Base-by-base conservation (phyloP, 2,113 vertebrate genomes). In the Narcine bancroftii region DNA sequence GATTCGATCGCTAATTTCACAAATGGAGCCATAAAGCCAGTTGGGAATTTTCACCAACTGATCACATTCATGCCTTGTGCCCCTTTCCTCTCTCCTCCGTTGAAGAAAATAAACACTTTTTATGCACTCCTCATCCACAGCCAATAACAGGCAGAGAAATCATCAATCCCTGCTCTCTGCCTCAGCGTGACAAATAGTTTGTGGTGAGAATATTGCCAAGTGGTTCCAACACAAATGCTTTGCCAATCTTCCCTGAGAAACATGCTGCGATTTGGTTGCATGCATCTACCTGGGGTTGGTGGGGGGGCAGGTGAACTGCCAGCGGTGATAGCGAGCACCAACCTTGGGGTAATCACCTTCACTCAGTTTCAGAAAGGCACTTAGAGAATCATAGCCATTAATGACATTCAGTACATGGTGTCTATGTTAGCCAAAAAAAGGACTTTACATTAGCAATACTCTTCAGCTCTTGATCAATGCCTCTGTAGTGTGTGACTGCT, bases 11-110 rank as follows among this genome's bases (percentile, higher is more conserved):
- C 39, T 39, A 89, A 89, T 42, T 91, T 42, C 89, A 71, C 85
- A 24, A 36, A 91, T 29, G 39, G 45, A 47, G 60, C 26, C 42
- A 69, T 69, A 42, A 91, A 47, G 66, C 89, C 29, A 42, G 66
- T 29, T 91, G 89, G 89, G 39, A 45, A 47, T 47, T 69, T 91
- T 91, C 81, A 60, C 50, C 81, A 87, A 87, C 33, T 83, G 47
- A 56, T 9, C 29, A 26, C n/a, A 6, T 87, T 53, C 13, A 39
- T 39, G 60, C 36, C 21, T 36, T 60, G 53, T 87, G 81, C 60
- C 33, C 13, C 66, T 9, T 36, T 87, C 53, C 81, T 87, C 50
- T 36, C 60, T 21, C 56, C 53, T 7, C 6, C 10, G 36, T 60
- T 36, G 33, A 56, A 85, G 33, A 10, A 56, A 19, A 85, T n/a